Percentiles rank a stretch among this genome's conserved stretches.
Evolutionary conservation across 2,113 vertebrate genomes (phyloP).

Genomic region (Gymnobelideus leadbeateri): DNA sequence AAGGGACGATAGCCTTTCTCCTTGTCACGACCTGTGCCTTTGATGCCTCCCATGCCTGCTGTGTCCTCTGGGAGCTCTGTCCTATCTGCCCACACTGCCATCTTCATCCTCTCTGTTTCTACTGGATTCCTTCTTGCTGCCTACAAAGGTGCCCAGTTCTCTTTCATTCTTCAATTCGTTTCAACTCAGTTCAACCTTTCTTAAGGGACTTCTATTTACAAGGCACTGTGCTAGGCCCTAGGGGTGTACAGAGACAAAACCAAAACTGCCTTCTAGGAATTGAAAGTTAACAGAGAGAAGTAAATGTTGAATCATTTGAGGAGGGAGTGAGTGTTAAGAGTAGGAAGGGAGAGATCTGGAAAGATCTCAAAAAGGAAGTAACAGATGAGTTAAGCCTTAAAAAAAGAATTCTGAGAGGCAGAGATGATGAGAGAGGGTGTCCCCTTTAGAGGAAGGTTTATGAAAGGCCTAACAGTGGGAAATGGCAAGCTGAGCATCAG

Average conservation of each 20-base stretch:
- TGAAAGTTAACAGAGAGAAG: not conserved
- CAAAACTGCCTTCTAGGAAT: not conserved
- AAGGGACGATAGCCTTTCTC: too few species aligned
- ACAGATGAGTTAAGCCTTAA: not conserved
- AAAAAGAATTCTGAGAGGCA: not conserved
- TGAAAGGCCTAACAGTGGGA: not conserved
- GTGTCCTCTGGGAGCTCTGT: not conserved
- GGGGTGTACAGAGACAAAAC: not conserved
- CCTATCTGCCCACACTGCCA: too few species aligned
- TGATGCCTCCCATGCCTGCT: too few species aligned
- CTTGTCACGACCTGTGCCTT: too few species aligned
- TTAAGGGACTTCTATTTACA: not conserved
- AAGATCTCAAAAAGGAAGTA: not conserved
- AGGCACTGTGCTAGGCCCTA: not conserved
- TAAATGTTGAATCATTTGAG: not conserved
- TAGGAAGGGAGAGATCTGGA: not conserved
- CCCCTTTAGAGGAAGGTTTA: not conserved
- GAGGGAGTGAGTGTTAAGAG: not conserved
- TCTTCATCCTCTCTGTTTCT: not conserved
- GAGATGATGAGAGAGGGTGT: not conserved
- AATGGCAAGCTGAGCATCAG: not conserved
- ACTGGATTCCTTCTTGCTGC: not conserved
- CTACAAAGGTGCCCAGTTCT: not conserved
- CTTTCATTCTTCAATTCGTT: not conserved
- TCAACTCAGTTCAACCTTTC: not conserved